These are phyloP conservation scores for Drosophila tristis DNA, from an alignment of 1,140 invertebrate species.

Conservation along the genomic window DNA sequence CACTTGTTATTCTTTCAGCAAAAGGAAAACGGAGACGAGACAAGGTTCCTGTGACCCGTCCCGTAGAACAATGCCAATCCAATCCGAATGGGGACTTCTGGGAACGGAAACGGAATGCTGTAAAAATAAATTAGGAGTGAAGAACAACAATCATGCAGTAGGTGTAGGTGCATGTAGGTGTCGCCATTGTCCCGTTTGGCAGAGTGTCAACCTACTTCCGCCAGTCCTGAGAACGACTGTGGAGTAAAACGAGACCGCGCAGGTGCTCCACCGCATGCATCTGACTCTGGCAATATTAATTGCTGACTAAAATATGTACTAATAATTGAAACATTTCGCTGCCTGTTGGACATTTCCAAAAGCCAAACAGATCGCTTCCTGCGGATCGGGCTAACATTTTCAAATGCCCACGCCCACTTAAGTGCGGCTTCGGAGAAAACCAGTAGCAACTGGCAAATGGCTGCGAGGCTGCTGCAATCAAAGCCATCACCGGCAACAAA, in stretches of 20 bases:
- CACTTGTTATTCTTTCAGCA: slow-evolving; percentile 22
- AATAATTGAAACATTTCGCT: slow-evolving; percentile 69
- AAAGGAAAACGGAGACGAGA: not conserved
- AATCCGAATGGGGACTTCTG: slow-evolving; percentile 42
- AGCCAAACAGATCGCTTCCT: slow-evolving; percentile 72
- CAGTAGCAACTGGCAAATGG: slow-evolving; percentile 59
- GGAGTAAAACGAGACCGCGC: slow-evolving; percentile 9
- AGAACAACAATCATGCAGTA: slow-evolving; percentile 25
- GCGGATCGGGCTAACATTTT: slow-evolving; percentile 60
- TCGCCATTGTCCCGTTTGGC: slow-evolving; percentile 41
- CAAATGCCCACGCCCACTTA: slow-evolving; percentile 69
- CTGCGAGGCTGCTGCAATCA: slow-evolving; percentile 63
- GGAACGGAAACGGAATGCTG: slow-evolving; percentile 65
- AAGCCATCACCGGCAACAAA: slow-evolving; percentile 55
- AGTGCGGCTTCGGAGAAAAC: slow-evolving; percentile 55
- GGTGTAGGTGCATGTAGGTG: slow-evolving; percentile 26
- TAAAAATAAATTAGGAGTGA: slow-evolving; percentile 61
- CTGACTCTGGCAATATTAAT: slow-evolving; percentile 38
- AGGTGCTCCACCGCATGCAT: slow-evolving; percentile 38
- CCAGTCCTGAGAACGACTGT: not conserved
- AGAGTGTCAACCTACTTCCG: slow-evolving; percentile 74
- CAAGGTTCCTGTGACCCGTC: slow-evolving; percentile 36
- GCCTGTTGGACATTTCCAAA: slow-evolving; percentile 61
- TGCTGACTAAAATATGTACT: slow-evolving; percentile 16
- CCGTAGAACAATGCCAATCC: slow-evolving; percentile 49